phyloP scores from a whole-genome alignment of 2,113 vertebrate species.

The Calypte anna region DNA sequence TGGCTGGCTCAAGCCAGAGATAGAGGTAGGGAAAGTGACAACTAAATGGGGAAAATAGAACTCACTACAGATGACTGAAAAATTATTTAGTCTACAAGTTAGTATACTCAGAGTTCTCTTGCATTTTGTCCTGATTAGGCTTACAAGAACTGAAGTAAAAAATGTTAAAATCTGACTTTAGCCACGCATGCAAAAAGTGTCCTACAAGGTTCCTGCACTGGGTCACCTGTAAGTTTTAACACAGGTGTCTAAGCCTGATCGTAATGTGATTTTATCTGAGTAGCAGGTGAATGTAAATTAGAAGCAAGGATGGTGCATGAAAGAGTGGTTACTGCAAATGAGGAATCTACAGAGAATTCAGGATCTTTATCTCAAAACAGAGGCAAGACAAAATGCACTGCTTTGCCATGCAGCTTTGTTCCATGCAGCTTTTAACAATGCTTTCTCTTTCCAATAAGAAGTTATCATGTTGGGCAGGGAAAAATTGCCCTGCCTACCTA shows the following conservation, averaged over 20 bases:
- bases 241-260: not conserved
- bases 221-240: not conserved
- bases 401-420: not conserved
- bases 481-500: not conserved
- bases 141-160: not conserved
- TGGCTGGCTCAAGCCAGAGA: not conserved
- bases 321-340: not conserved
- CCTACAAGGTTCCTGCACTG: not conserved
- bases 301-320: not conserved
- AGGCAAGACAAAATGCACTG: not conserved
- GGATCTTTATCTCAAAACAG: not conserved
- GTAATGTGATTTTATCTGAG: not conserved
- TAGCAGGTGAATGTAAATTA: not conserved
- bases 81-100: not conserved
- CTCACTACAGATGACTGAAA: slow-evolving; percentile 15
- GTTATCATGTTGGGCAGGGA: not conserved
- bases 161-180: not conserved
- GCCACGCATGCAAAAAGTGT: not conserved
- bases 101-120: not conserved
- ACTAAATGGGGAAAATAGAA: not conserved
- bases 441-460: not conserved
- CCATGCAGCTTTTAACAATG: not conserved
- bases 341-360: not conserved
- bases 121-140: not conserved
- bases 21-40: not conserved